phyloP scores from a whole-genome alignment of 1,140 invertebrate species.

The Choristoneura fumiferana region DNA sequence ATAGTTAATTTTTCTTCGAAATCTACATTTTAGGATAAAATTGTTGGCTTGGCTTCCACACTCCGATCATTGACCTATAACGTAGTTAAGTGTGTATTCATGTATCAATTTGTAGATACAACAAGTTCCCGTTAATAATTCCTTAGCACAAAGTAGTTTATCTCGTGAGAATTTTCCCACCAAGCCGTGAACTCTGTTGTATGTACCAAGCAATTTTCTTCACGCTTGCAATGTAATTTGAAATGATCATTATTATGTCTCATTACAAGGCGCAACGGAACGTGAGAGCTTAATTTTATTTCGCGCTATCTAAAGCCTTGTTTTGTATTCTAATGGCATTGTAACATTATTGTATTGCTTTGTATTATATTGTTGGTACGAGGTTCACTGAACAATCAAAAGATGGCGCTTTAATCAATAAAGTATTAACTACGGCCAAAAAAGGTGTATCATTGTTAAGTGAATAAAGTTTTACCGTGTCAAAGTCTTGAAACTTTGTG shows the following conservation, averaged over 20 bases:
- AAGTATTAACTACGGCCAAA: neutral
- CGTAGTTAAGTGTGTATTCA: neutral
- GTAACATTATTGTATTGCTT: neutral
- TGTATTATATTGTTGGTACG: neutral
- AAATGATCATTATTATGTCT: slow-evolving; percentile 39
- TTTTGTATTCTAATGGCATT: neutral
- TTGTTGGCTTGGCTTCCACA: slow-evolving; percentile 28
- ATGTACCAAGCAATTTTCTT: slow-evolving; percentile 27
- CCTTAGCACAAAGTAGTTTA: neutral
- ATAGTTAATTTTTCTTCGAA: too few relatives aligned
- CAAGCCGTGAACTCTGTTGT: slow-evolving; percentile 17
- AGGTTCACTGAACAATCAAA: neutral
- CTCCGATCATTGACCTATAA: neutral
- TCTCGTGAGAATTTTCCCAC: slow-evolving; percentile 52
- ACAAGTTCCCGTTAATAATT: slow-evolving; percentile 13
- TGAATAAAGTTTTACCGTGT: too few relatives aligned
- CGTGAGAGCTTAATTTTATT: slow-evolving; percentile 17
- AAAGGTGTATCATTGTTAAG: too few relatives aligned
- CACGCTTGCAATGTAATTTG: slow-evolving; percentile 35
- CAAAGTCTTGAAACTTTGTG: too few relatives aligned
- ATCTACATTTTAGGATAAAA: slow-evolving; percentile 28
- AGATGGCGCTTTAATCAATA: neutral
- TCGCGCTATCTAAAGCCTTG: neutral
- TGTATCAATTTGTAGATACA: neutral
- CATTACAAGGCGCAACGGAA: slow-evolving; percentile 32